These are phyloP conservation scores for Scatophagus argus DNA, from an alignment of 2,113 vertebrate species.

Conservation along the genomic window DNA sequence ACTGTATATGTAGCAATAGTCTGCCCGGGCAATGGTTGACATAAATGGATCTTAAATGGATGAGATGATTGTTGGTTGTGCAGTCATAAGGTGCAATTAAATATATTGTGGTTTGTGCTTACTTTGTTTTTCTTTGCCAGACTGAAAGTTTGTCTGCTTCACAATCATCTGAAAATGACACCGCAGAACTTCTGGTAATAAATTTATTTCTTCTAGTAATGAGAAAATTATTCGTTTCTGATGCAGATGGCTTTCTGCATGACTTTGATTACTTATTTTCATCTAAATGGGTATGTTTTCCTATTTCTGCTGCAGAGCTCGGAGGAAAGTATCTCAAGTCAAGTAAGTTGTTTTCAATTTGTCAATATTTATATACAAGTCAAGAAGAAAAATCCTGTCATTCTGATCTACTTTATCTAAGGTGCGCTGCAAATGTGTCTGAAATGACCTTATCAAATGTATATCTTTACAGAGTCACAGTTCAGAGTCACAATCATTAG, in stretches of 20 bases:
- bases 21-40: conserved; percentile 16
- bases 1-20: conserved; percentile 28
- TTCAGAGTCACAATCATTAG: conserved; percentile 47
- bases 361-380: not conserved
- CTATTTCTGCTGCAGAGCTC: conserved; percentile 67
- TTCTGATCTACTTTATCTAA: not conserved
- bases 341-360: conserved; percentile 39
- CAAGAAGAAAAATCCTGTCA: not conserved
- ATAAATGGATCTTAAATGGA: conserved; percentile 42
- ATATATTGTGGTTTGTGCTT: conserved; percentile 24
- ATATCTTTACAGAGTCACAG: conserved; percentile 32
- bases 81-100: conserved; percentile 56
- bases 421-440: not conserved
- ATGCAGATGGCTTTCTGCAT: not conserved
- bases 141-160: conserved; percentile 66
- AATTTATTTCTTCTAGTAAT: not conserved
- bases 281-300: not conserved
- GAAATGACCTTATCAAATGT: not conserved
- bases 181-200: conserved; percentile 67
- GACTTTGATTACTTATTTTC: not conserved
- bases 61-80: conserved; percentile 45
- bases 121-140: conserved; percentile 51
- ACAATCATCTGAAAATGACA: conserved; percentile 71
- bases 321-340: conserved; percentile 62
- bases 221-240: conserved; percentile 12